phyloP scores from a whole-genome alignment of 2,113 vertebrate genomes.

The Athene noctua region DNA sequence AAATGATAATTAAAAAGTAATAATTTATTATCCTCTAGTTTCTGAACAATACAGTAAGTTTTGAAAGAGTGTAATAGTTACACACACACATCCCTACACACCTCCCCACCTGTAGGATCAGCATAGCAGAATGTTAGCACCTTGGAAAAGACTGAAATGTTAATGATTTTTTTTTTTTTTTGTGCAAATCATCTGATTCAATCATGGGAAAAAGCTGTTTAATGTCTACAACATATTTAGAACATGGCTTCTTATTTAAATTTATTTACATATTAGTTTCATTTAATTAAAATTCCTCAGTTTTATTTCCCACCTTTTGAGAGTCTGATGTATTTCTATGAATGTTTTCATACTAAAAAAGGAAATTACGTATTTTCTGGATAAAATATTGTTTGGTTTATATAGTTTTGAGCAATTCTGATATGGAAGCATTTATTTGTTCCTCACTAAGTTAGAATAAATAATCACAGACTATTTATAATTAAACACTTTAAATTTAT shows the following conservation, averaged over 20 bases:
- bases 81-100: too few species aligned
- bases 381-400: background rate
- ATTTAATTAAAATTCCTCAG: background rate
- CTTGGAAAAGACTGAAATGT: background rate
- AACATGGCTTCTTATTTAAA: background rate
- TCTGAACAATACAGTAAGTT: background rate
- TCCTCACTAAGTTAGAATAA: background rate
- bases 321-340: background rate
- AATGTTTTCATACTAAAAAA: background rate
- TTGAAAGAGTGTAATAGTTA: background rate
- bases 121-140: background rate
- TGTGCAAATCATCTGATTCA: background rate
- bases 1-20: background rate
- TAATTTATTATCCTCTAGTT: background rate
- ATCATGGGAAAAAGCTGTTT: background rate
- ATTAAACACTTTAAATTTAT: background rate
- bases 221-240: background rate
- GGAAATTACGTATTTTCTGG: background rate
- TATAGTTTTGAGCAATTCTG: background rate
- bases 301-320: background rate
- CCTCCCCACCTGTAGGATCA: background rate
- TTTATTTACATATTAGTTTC: background rate
- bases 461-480: background rate
- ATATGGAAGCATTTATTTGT: background rate
- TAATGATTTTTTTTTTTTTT: background rate